Base-by-base conservation (phyloP, 2,113 vertebrate species). In the Megaptera novaeangliae region DNA sequence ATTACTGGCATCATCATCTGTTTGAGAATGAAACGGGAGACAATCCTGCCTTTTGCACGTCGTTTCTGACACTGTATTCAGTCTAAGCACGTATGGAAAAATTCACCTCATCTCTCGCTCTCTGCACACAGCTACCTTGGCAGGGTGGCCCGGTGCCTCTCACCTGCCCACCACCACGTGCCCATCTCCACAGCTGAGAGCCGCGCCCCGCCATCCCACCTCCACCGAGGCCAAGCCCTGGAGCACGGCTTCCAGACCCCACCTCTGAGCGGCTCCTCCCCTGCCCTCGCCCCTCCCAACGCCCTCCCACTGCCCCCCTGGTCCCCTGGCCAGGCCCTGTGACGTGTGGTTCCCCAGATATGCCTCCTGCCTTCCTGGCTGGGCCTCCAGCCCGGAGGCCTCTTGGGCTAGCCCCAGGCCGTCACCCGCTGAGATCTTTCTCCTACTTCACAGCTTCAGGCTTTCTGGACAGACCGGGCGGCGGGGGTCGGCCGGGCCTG, bases 51-150 rank as follows among this genome's bases (percentile, higher is more conserved):
- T 64, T 44, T 39, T 14, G 6, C 2, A 4, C 1, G 21, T n/a
- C 25, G 13, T 20, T 72, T 57, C 91, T 11, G 20, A 34, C 21
- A 14, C 44, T 3, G 8, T 14, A 5, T 64, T n/a, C 31, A 49
- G 55, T 55, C 59, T 77, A 44, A 13, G 31, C 36, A 12, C 3
- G 1, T 8, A 13, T 11, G 52, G 74, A 87, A 46, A 92, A 64
- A 34, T 15, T 25, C 14, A 15, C 46, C 34, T 29, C 8, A 9
- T 25, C 18, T 1, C 0, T 0, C 0, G 1, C 13, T 29, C 15
- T 49, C n/a, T 0, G 0, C 52, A 49, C 1, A 21, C 4, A 14
- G 71, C 20, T 31, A 7, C 34, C 71, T 10, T 23, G 64, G 23
- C 74, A 2, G 18, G 34, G 55, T 1, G 36, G 15, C 66, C 5